phyloP scores from a whole-genome alignment of 2,113 vertebrate genomes.

The Equus przewalskii region DNA sequence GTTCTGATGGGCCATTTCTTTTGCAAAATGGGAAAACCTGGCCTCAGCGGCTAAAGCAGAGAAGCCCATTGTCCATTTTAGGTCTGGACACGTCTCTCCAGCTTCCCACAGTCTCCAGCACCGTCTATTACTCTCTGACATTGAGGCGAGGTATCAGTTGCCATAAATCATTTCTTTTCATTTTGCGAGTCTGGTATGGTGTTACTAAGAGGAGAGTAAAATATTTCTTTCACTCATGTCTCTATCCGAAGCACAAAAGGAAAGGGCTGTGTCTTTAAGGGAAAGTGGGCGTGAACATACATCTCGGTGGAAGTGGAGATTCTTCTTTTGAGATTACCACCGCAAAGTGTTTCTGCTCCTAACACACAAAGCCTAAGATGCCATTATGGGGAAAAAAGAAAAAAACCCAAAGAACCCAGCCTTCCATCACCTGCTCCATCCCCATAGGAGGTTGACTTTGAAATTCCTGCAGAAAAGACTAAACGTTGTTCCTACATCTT shows the following conservation, averaged over 20 bases:
- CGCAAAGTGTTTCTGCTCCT: background rate
- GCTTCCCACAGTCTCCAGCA: background rate
- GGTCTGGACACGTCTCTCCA: background rate
- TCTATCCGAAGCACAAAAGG: constrained; percentile 18
- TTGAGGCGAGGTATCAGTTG: background rate
- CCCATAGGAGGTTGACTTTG: background rate
- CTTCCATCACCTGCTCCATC: background rate
- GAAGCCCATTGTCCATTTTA: background rate
- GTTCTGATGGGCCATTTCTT: background rate
- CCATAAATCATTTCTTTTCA: constrained; percentile 57
- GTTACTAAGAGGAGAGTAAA: constrained; percentile 61
- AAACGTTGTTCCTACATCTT: background rate
- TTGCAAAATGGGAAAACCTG: background rate
- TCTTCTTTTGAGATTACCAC: constrained; percentile 23
- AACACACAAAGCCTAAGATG: background rate
- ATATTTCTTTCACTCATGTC: constrained; percentile 22
- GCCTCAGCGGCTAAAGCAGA: background rate
- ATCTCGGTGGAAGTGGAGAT: constrained; percentile 1
- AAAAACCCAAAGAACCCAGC: background rate
- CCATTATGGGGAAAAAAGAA: background rate
- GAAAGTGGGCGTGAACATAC: background rate
- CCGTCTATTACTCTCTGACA: background rate
- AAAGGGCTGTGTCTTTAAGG: constrained; percentile 39
- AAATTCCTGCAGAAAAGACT: background rate
- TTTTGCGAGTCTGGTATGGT: background rate